Evolutionary conservation across 2,888 invertebrate genomes (phyloP).

Genomic region (Alentia gelatinosa): DNA sequence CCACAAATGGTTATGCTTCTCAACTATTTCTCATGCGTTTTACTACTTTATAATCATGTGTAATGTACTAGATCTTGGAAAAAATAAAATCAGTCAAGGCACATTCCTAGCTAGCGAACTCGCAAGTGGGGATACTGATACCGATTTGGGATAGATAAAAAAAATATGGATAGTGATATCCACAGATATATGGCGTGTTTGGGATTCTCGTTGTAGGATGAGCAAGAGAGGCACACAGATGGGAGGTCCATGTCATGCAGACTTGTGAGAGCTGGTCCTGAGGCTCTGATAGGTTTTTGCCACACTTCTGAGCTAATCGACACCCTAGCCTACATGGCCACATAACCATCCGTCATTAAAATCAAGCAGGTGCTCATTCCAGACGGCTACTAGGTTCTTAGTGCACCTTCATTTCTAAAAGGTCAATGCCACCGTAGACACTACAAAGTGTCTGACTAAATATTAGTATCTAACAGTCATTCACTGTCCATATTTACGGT

Average conservation of each 20-base stretch:
- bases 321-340: not conserved
- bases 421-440: too few species aligned
- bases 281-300: not conserved
- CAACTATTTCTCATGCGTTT: too few species aligned
- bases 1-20: too few species aligned
- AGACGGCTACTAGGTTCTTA: too few species aligned
- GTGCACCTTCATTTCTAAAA: too few species aligned
- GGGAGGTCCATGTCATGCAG: not conserved
- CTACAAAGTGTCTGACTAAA: too few species aligned
- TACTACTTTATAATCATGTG: too few species aligned
- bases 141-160: not conserved
- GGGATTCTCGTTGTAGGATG: not conserved
- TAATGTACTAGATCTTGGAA: too few species aligned
- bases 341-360: not conserved
- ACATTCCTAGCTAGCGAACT: constrained; percentile 1
- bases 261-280: not conserved
- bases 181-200: not conserved
- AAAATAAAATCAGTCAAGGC: too few species aligned
- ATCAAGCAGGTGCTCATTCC: not conserved
- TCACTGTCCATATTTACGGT: too few species aligned
- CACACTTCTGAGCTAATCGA: not conserved
- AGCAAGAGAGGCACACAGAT: not conserved
- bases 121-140: not conserved
- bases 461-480: too few species aligned
- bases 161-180: not conserved